These are phyloP conservation scores for Damaliscus lunatus DNA, from an alignment of 2,113 vertebrate species.

Conservation along the genomic window DNA sequence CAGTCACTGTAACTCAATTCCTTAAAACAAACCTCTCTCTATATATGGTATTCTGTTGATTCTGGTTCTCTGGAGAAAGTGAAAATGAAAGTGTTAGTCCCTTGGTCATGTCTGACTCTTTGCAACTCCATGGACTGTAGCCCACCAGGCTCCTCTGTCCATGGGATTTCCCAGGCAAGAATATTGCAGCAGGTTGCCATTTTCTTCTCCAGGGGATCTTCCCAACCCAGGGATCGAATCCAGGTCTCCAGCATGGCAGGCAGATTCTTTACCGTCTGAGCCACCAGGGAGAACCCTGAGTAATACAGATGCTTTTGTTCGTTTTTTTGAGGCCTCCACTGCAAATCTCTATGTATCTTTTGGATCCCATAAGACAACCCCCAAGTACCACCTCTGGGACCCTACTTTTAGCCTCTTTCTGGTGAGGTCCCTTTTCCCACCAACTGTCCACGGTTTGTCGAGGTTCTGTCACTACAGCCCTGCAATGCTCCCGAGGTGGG, in stretches of 20 bases:
- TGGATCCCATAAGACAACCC: background rate
- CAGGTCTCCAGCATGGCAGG: background rate
- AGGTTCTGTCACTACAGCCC: background rate
- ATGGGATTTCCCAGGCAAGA: background rate
- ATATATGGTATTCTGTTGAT: background rate
- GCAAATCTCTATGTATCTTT: background rate
- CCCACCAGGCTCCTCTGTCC: background rate
- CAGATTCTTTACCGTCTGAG: background rate
- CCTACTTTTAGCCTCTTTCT: background rate
- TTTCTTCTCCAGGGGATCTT: background rate
- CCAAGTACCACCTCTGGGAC: background rate
- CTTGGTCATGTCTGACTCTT: background rate
- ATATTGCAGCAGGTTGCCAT: background rate
- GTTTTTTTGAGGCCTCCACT: background rate
- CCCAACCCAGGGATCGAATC: background rate
- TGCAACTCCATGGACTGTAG: background rate
- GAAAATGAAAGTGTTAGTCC: background rate
- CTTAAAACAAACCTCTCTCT: background rate
- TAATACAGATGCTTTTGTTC: background rate
- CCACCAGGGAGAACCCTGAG: background rate
- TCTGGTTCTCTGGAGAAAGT: background rate
- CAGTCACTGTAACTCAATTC: background rate
- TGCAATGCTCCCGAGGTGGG: background rate
- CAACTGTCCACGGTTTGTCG: background rate
- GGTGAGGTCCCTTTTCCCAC: background rate